Conservation (phyloP, 2,888 invertebrate species). For the Andrena flavipes region DNA sequence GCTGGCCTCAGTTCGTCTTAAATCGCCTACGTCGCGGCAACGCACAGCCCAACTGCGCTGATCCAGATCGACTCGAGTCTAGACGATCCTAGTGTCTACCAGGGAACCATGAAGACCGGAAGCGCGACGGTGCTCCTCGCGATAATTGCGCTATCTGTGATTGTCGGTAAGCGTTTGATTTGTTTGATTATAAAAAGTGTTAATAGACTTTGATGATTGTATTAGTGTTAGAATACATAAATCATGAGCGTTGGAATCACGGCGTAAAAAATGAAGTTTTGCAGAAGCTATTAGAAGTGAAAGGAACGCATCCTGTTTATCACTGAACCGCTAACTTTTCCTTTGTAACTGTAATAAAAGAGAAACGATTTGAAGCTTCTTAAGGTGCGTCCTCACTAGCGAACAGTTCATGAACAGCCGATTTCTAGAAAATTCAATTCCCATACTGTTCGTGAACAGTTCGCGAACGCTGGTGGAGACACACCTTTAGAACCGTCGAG, state of each 20-base stretch:
- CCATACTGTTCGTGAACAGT: no score
- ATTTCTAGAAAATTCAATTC: no score
- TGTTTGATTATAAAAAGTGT: background rate
- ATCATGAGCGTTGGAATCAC: no score
- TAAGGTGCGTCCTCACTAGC: no score
- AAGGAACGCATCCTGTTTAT: slow-evolving; percentile 10
- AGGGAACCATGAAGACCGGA: slow-evolving; percentile 54
- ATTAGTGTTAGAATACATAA: no score
- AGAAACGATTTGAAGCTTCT: background rate
- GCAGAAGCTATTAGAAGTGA: slow-evolving; percentile 13
- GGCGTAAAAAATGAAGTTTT: background rate
- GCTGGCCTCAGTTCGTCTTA: slow-evolving; percentile 66
- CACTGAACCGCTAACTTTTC: background rate
- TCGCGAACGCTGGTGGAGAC: no score
- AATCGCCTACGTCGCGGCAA: slow-evolving; percentile 52
- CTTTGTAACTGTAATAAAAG: background rate
- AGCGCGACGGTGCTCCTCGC: slow-evolving; percentile 63
- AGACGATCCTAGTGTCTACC: background rate
- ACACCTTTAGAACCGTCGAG: no score
- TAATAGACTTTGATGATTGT: no score
- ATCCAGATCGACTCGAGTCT: slow-evolving; percentile 14
- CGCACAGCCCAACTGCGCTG: background rate
- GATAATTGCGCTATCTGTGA: slow-evolving; percentile 67
- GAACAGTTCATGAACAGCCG: no score
- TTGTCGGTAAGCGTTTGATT: slow-evolving; percentile 71